phyloP scores from a whole-genome alignment of 2,888 invertebrate genomes.

The Agrochola lota region DNA sequence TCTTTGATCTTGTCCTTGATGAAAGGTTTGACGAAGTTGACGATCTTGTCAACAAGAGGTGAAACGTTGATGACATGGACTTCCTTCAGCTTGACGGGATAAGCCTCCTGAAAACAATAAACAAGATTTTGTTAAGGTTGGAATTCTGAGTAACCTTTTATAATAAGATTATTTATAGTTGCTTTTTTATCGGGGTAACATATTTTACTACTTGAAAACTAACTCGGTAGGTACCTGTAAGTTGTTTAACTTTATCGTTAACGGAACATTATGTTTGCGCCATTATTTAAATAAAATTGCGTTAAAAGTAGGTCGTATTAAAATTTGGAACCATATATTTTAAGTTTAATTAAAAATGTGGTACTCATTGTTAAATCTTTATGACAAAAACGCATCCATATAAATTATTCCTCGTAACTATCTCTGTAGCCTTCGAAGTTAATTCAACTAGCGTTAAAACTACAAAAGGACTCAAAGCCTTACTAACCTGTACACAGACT shows the following conservation, averaged over 20 bases:
- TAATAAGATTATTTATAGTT: neutral
- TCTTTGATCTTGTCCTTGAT: slow-evolving; percentile 96
- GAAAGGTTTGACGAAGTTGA: slow-evolving; percentile 96
- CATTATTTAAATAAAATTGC: no score
- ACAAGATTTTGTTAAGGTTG: neutral
- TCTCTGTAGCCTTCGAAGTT: neutral
- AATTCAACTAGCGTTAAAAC: neutral
- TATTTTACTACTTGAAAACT: no score
- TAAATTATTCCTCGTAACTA: no score
- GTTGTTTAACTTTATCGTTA: no score
- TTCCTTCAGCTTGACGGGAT: slow-evolving; percentile 96
- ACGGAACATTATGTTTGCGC: no score
- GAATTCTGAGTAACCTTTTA: neutral
- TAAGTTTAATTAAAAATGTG: no score
- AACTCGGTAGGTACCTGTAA: no score
- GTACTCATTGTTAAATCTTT: no score
- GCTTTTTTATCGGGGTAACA: neutral
- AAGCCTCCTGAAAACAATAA: slow-evolving; percentile 92
- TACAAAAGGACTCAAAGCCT: neutral
- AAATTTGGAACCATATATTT: no score
- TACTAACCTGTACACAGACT: slow-evolving; percentile 93
- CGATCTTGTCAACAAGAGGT: slow-evolving; percentile 95
- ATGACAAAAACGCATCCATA: no score
- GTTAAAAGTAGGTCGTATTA: no score
- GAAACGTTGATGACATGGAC: slow-evolving; percentile 96